phyloP scores from a whole-genome alignment of 2,113 vertebrate species.

The Tyto alba region DNA sequence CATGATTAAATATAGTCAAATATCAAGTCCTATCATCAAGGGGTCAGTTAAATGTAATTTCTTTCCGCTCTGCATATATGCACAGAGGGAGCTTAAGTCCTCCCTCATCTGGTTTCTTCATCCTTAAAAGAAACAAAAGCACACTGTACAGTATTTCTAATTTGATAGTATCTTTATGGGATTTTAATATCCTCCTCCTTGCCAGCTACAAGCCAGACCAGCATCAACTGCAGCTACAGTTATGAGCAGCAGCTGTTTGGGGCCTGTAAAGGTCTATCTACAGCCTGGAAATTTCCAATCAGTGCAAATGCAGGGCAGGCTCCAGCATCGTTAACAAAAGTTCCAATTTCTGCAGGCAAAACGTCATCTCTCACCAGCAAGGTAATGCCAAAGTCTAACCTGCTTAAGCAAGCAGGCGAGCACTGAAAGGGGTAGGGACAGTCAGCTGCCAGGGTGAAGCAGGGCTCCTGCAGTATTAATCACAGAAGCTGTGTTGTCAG shows the following conservation, averaged over 20 bases:
- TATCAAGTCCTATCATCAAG: constrained; percentile 39
- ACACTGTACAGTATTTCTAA: constrained; percentile 34
- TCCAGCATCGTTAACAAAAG: background rate
- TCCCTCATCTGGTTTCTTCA: constrained; percentile 46
- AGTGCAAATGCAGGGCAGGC: background rate
- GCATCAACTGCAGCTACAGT: constrained; percentile 33
- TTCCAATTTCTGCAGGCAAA: background rate
- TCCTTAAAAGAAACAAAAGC: constrained; percentile 53
- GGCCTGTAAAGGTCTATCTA: background rate
- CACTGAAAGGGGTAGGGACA: background rate
- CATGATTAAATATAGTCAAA: constrained; percentile 15
- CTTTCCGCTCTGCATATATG: constrained; percentile 26
- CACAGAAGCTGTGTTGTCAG: background rate
- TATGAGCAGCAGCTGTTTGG: constrained; percentile 38
- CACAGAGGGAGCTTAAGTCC: constrained; percentile 23
- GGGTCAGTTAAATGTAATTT: constrained; percentile 48
- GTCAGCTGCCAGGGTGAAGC: background rate
- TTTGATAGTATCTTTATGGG: constrained; percentile 48
- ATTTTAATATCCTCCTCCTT: constrained; percentile 52
- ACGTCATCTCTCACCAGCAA: background rate
- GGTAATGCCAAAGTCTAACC: background rate
- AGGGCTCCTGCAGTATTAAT: background rate
- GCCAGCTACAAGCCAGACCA: constrained; percentile 13
- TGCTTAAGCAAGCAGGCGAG: background rate
- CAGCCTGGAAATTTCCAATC: constrained; percentile 32